phyloP scores from a whole-genome alignment of 2,113 vertebrate genomes.

The Recurvirostra avosetta region DNA sequence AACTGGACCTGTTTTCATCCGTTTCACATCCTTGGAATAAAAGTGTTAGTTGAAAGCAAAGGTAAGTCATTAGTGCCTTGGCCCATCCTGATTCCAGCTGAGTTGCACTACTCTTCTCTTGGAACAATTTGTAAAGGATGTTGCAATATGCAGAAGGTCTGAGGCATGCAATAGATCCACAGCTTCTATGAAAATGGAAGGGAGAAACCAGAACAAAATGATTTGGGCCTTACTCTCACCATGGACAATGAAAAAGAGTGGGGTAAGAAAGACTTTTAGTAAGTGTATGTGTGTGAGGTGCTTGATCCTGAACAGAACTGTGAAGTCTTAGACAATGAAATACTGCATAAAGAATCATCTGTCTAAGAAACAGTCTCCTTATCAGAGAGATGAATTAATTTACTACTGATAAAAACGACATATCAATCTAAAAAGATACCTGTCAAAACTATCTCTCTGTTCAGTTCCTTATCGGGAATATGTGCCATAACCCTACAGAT shows the following conservation, averaged over 20 bases:
- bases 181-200: neutral
- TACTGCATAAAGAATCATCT: neutral
- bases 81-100: neutral
- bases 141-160: neutral
- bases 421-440: slow-evolving; percentile 9
- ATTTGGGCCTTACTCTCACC: neutral
- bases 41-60: neutral
- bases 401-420: slow-evolving; percentile 48
- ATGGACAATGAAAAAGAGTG: neutral
- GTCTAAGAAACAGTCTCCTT: slow-evolving; percentile 42
- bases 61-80: neutral
- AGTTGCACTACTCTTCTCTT: neutral
- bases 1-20: neutral
- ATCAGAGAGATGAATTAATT: slow-evolving; percentile 41
- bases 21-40: neutral
- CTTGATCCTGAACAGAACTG: neutral
- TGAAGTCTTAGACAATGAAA: neutral
- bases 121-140: neutral
- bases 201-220: neutral
- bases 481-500: neutral
- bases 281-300: neutral
- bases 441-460: slow-evolving; percentile 30
- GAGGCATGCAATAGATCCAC: neutral
- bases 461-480: slow-evolving; percentile 47
- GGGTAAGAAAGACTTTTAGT: neutral